Evolutionary conservation across 1,140 invertebrate genomes (phyloP).

Genomic region (Drosophila nikananu): DNA sequence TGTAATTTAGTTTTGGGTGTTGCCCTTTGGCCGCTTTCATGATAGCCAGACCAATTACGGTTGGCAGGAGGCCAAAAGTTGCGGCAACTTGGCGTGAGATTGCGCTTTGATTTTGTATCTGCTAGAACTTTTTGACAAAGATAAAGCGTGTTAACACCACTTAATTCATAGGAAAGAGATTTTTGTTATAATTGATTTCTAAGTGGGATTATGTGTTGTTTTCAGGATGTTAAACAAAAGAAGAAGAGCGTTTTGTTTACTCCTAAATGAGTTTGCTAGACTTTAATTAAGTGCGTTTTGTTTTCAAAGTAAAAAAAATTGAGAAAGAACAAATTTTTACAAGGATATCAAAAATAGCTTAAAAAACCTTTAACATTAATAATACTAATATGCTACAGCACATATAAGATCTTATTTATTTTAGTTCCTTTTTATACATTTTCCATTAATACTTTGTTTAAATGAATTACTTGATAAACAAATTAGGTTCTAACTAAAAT

Average conservation of each 20-base stretch:
- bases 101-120: conserved; percentile 25
- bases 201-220: too few relatives aligned
- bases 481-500: neutral
- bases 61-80: conserved; percentile 47
- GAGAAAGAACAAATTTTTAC: neutral
- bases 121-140: conserved; percentile 16
- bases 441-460: too few relatives aligned
- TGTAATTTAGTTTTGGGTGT: conserved; percentile 71
- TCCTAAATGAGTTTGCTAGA: too few relatives aligned
- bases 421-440: too few relatives aligned
- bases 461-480: too few relatives aligned
- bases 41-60: conserved; percentile 41
- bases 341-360: neutral
- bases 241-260: neutral
- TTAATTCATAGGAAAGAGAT: conserved; percentile 3
- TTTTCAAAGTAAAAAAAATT: neutral
- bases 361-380: neutral
- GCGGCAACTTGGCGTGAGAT: conserved; percentile 28
- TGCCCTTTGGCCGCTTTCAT: conserved; percentile 55
- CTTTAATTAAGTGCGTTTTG: too few relatives aligned
- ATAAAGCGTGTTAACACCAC: conserved; percentile 5
- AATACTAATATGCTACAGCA: too few relatives aligned
- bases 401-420: too few relatives aligned
- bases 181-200: neutral
- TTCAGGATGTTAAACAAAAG: neutral